phyloP scores from a whole-genome alignment of 2,797 vertebrate species.

The Falco novaeseelandiae region DNA sequence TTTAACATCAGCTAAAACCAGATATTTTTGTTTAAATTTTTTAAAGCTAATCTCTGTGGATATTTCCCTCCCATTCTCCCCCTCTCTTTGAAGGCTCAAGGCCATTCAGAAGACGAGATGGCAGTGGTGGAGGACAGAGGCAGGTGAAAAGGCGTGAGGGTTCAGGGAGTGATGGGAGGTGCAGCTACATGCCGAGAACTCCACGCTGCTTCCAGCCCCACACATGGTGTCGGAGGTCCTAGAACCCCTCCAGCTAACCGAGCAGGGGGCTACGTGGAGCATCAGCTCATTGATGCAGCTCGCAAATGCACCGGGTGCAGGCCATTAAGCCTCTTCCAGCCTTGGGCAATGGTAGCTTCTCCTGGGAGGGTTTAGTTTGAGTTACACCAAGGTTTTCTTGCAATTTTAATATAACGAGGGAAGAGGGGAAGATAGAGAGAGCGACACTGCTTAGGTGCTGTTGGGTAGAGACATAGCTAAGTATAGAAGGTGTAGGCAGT shows the following conservation, averaged over 20 bases:
- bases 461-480: accelerated
- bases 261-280: accelerated
- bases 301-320: accelerated
- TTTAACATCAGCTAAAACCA: slow-evolving; percentile 38
- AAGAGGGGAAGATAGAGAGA: background rate
- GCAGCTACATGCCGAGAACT: background rate
- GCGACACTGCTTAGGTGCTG: accelerated
- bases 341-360: background rate
- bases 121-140: background rate
- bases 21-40: slow-evolving; percentile 52
- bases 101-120: background rate
- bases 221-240: accelerated
- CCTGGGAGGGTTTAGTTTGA: background rate
- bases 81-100: slow-evolving; percentile 16
- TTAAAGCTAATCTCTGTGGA: slow-evolving; percentile 16
- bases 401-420: accelerated
- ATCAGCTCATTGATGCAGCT: background rate
- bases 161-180: accelerated
- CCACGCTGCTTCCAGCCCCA: accelerated
- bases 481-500: background rate
- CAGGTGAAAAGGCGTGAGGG: background rate
- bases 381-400: background rate
- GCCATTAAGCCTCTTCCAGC: background rate
- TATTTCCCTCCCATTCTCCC: background rate
- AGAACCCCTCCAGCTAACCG: accelerated